Conservation (phyloP, 2,888 invertebrate species). For the Cerceris ruficornis region DNA sequence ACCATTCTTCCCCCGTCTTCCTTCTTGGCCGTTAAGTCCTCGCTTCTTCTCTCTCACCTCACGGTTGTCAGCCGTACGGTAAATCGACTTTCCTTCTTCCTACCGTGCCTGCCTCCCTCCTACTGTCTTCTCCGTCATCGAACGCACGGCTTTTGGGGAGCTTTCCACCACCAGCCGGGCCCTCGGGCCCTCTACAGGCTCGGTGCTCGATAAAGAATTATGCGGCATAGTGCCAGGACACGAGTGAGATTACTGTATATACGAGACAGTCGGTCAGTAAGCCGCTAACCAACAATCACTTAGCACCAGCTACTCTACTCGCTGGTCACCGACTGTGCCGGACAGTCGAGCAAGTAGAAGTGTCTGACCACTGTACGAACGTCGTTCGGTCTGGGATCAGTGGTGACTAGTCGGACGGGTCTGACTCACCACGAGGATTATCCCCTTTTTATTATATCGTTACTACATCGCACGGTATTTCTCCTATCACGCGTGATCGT, state of each 20-base stretch:
- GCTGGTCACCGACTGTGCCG: constrained; percentile 41
- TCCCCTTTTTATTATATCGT: neutral
- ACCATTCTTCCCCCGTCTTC: constrained; percentile 12
- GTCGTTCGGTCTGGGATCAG: constrained; percentile 1
- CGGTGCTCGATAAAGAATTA: constrained; percentile 70
- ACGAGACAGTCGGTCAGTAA: constrained; percentile 57
- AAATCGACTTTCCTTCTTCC: constrained; percentile 45
- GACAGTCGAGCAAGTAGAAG: constrained; percentile 30
- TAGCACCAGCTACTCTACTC: constrained; percentile 18
- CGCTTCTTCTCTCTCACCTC: constrained; percentile 51
- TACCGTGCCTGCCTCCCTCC: constrained; percentile 13
- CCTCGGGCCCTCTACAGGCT: constrained; percentile 3
- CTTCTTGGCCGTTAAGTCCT: constrained; percentile 38
- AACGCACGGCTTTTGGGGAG: constrained; percentile 69
- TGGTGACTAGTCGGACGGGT: constrained; percentile 19
- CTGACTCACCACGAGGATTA: neutral
- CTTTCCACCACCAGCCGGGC: constrained; percentile 69
- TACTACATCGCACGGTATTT: neutral
- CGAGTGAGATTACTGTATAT: constrained; percentile 49
- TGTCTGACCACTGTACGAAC: constrained; percentile 15
- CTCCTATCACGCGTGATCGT: neutral
- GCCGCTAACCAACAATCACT: constrained; percentile 49
- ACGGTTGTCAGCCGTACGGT: constrained; percentile 42
- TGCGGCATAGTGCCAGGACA: constrained; percentile 62
- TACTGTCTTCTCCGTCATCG: constrained; percentile 6